Conservation (phyloP, 2,113 vertebrate species). For the Myotis brandtii region DNA sequence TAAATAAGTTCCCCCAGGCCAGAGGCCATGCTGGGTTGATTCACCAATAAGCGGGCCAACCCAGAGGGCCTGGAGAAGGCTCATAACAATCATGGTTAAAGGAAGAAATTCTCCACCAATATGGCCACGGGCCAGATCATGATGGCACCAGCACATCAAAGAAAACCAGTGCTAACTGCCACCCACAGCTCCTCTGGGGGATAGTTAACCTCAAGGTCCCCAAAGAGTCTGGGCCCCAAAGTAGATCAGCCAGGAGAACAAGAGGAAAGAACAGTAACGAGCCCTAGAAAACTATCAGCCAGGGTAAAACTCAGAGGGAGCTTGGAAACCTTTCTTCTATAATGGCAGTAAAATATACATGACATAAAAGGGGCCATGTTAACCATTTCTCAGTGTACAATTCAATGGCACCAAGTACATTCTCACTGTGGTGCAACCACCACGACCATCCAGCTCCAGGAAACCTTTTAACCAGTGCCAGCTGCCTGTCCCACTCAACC, state of each 20-base stretch:
- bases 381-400: neutral
- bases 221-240: neutral
- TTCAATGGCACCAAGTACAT: neutral
- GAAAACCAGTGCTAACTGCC: neutral
- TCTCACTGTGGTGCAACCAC: fast-evolving
- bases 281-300: neutral
- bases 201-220: neutral
- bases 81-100: neutral
- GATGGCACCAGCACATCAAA: neutral
- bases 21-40: neutral
- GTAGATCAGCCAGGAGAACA: neutral
- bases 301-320: neutral
- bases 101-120: neutral
- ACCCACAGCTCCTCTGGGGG: neutral
- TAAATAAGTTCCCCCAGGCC: neutral
- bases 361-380: neutral
- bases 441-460: neutral
- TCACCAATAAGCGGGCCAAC: neutral
- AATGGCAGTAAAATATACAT: neutral
- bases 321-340: neutral
- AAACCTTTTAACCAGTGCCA: neutral
- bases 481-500: neutral
- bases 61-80: neutral
- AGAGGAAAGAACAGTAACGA: neutral
- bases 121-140: neutral